Evolutionary conservation across 2,113 vertebrate species (phyloP).

Genomic region (Alces alces): DNA sequence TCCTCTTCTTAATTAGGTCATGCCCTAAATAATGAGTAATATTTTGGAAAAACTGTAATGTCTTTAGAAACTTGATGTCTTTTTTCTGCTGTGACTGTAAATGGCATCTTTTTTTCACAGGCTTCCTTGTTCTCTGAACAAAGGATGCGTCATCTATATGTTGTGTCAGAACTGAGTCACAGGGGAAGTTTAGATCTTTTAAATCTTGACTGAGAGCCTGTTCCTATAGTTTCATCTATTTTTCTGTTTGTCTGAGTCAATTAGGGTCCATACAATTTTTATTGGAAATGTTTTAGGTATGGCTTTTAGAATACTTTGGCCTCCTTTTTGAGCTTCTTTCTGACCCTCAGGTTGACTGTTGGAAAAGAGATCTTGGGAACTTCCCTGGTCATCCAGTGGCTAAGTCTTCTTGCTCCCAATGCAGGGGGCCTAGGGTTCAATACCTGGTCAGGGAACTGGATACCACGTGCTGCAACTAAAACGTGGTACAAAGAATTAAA

Average conservation of each 20-base stretch:
- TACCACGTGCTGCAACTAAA: neutral
- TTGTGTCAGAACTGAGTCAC: neutral
- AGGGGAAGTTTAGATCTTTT: neutral
- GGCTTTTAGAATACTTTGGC: neutral
- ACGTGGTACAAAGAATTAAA: neutral
- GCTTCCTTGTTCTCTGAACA: constrained; percentile 8
- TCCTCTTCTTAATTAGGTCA: neutral
- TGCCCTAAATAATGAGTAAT: neutral
- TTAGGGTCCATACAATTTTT: neutral
- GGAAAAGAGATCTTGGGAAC: neutral
- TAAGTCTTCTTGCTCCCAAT: neutral
- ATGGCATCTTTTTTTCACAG: neutral
- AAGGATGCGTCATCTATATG: neutral
- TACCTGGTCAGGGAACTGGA: neutral
- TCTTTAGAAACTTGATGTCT: neutral
- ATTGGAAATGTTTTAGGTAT: neutral
- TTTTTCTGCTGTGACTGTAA: neutral
- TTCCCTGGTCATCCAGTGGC: neutral
- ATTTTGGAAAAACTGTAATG: neutral
- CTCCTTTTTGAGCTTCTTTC: neutral
- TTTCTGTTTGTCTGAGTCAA: neutral
- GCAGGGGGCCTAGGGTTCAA: neutral
- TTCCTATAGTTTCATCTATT: neutral
- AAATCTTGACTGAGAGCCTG: neutral
- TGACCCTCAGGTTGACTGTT: neutral